Evolutionary conservation across 1,140 invertebrate species (phyloP).

Genomic region (Protaetia brevitarsis): DNA sequence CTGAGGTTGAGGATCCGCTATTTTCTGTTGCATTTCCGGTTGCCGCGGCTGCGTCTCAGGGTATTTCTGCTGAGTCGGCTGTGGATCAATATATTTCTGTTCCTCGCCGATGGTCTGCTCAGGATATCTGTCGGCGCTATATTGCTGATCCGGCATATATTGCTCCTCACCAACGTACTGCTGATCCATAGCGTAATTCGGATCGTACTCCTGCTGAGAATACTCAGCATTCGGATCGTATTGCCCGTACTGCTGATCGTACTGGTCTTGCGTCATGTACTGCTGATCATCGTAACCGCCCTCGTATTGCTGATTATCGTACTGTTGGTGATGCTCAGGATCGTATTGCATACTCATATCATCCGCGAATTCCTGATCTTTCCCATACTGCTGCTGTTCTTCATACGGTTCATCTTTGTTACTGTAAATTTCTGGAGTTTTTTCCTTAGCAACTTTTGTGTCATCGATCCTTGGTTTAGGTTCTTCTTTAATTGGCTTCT

Average conservation of each 20-base stretch:
- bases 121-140: background rate
- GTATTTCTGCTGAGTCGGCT: background rate
- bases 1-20: background rate
- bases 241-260: conserved; percentile 1
- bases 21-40: background rate
- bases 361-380: conserved; percentile 27
- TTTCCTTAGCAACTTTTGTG: background rate
- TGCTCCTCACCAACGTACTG: conserved; percentile 44
- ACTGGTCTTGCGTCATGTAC: conserved; percentile 2
- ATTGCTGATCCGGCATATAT: conserved; percentile 32
- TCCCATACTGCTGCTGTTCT: conserved; percentile 8
- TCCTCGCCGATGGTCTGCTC: background rate
- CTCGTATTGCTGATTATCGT: too few relatives aligned
- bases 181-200: conserved; percentile 20
- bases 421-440: background rate
- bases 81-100: background rate
- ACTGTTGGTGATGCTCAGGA: too few relatives aligned
- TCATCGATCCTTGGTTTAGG: background rate
- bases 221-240: conserved; percentile 8
- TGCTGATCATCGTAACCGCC: background rate
- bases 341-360: background rate
- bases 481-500: background rate
- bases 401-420: background rate
- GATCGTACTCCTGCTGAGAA: conserved; percentile 34
- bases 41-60: too few relatives aligned